phyloP scores from a whole-genome alignment of 2,113 vertebrate genomes.

The Carassius carassius region DNA sequence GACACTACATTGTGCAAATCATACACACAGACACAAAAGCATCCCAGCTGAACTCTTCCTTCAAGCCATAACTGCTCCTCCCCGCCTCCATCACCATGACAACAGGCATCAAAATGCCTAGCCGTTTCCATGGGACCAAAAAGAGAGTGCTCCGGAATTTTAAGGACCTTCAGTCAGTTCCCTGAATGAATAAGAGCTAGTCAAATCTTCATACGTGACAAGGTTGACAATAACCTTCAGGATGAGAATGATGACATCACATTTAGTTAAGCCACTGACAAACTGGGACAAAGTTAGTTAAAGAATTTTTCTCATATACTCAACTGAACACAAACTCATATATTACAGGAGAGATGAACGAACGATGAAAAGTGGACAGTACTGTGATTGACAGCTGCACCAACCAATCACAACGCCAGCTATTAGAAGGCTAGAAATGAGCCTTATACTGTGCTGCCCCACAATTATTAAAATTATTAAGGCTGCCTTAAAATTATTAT shows the following conservation, averaged over 20 bases:
- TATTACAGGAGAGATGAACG: neutral
- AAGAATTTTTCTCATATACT: no score
- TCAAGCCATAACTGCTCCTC: conserved; percentile 22
- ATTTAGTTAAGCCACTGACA: neutral
- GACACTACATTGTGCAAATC: neutral
- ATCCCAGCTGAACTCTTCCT: conserved; percentile 15
- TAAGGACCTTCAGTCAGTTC: neutral
- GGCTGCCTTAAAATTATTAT: no score
- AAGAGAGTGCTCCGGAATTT: conserved; percentile 33
- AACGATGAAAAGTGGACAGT: neutral
- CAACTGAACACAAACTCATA: neutral
- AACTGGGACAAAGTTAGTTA: neutral
- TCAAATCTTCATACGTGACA: neutral
- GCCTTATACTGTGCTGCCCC: no score
- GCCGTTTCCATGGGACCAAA: conserved; percentile 39
- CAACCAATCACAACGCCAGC: neutral
- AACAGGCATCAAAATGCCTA: conserved; percentile 52
- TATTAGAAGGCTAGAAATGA: neutral
- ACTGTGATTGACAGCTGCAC: neutral
- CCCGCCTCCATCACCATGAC: conserved; percentile 50
- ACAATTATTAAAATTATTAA: no score
- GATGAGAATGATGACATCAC: neutral
- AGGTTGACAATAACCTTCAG: neutral
- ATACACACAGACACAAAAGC: neutral
- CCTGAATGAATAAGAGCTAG: neutral